Base-by-base conservation (phyloP, 2,888 invertebrate genomes). In the Lithophane semibrunnea region DNA sequence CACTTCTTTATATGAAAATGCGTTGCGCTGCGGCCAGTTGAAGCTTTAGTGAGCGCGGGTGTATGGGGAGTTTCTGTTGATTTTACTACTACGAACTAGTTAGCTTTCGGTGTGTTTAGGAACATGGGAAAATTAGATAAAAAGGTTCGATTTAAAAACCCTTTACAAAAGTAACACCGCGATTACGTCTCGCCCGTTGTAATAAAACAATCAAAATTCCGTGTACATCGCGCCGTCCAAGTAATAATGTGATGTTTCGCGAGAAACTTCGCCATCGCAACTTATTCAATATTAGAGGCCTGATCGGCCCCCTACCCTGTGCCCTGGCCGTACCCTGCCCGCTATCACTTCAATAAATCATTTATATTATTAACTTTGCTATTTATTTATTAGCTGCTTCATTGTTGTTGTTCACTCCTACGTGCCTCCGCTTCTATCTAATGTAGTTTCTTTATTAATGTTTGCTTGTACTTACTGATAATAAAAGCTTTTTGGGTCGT, bases 221-320 rank as follows among this genome's bases (percentile, higher is more conserved):
- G 91, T 88, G 88, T 87, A 90, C 92, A 92, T 92, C 91, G 92
- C 92, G 71, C 89, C 88, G 84, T 89, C 92, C 89, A 95, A 94
- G 93, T 94, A 95, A 96, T 96, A 96, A 96, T 96, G 95, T 95
- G 95, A 96, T 96, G 95, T 95, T 96, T 93, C 93, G 91, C 88
- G 90, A 90, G 88, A 92, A 96, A 96, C 93, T 96, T 96, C 91
- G 83, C 89, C 94, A 95, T 94, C 92, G 85, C 91, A 96, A 96
- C 96, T 96, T 96, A 94, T 96, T 95, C 94, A 96, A 96, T 96
- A 96, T 95, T 94, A 95, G 90, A 90, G 89, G 88, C 88, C 87
- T 76, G 90, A 88, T 88, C 89, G 88, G 82, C 65, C 79, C 82
- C 86, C 85, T 76, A 64, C 82, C 77, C 78, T 58, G 58, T 87